Evolutionary conservation across 1,140 invertebrate species (phyloP).

Genomic region (Neotoxoptera formosana): DNA sequence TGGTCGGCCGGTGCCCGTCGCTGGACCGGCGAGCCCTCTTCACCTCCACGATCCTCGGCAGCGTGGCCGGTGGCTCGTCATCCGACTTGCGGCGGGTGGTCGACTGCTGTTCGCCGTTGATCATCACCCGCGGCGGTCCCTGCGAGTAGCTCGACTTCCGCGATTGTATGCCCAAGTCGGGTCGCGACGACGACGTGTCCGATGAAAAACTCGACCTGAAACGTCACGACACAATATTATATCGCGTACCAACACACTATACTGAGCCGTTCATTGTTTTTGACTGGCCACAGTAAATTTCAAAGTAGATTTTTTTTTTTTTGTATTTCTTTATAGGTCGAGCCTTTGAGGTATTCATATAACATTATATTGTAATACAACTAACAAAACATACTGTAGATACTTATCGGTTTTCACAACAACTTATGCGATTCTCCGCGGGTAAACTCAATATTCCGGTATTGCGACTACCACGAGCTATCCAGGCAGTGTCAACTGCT

Average conservation of each 20-base stretch:
- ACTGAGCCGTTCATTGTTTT: neutral
- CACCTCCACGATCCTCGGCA: constrained; percentile 32
- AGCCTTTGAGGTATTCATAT: neutral
- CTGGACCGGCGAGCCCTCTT: neutral
- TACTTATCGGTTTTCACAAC: neutral
- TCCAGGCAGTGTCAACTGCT: neutral
- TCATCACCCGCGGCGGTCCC: constrained; percentile 42
- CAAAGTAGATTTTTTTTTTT: neutral
- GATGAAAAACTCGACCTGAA: constrained; percentile 49
- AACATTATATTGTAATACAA: neutral
- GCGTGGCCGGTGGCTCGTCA: constrained; percentile 32
- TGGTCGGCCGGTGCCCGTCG: constrained; percentile 29
- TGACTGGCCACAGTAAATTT: neutral
- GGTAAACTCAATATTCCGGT: neutral
- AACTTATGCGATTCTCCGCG: neutral
- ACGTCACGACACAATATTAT: neutral
- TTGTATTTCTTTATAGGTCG: neutral
- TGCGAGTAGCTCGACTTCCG: constrained; percentile 38
- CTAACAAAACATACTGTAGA: neutral
- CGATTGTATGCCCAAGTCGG: neutral
- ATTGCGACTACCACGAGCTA: neutral
- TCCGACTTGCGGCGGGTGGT: neutral
- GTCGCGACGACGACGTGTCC: constrained; percentile 37
- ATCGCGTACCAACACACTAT: neutral
- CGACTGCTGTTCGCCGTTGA: constrained; percentile 46